Evolutionary conservation across 2,888 invertebrate genomes (phyloP), one percentile per base, ranked within the genome.

Genomic region (Heliconius sara): DNA sequence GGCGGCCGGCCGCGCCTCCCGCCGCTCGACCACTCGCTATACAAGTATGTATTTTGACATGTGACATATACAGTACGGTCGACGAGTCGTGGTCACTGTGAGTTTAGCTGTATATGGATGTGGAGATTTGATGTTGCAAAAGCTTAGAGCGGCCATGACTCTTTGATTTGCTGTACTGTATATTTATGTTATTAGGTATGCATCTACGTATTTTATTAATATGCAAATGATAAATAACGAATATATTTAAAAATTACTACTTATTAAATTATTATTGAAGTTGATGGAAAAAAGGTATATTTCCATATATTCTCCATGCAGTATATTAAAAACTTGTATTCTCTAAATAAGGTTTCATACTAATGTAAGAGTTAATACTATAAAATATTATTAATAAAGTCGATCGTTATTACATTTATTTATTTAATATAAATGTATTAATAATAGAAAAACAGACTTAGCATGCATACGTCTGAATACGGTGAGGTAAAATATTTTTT

Each of bases 1-100:
- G 93, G 95, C 88, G 88, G 89, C 84, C 87, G 88, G 93, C 93
- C 93, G 94, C 94, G 89, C 89, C 92, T 92, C 93, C 91, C 93
- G 93, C 93, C 93, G 93, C 92, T 88, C 87, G 86, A 90, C 89
- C 88, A 89, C 88, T 88, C 87, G 86, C 86, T 87, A 87, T 84
- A 87, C 93, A 95, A 93, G 94, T 94, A 47, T n/a, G 60, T 47
- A 47, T 60, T 60, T n/a, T 60, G 1, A 60, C 3, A 60, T 60
- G 1, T 10, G n/a, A 60, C 10, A 39, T 9, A 1, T 57, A 57
- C 9, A 57, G 9, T 57, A 57, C 9, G 60, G 60, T 60, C 10
- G n/a, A 60, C 60, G 12, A n/a, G 60, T 60, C 4, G 9, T 60
- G 60, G 60, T 12, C 9, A 22, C 3, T 57, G 7, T 22, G 9